Conservation (phyloP, 2,888 invertebrate species). For the Drosophila ustulata region DNA sequence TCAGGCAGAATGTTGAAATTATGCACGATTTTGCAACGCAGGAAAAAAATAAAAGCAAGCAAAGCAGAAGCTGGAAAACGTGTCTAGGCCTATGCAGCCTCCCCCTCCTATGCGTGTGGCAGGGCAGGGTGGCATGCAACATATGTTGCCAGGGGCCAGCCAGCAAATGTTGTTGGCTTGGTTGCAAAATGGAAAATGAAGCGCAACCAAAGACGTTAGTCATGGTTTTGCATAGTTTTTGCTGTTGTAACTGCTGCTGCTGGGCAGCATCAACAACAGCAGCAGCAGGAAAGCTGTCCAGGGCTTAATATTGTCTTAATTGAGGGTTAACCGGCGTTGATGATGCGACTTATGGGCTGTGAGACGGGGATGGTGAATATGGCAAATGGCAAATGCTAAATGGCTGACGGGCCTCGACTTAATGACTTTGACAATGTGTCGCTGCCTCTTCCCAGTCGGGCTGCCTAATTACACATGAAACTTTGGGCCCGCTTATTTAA, state of each 20-base stretch:
- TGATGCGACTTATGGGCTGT: conserved; percentile 83
- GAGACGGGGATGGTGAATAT: conserved; percentile 41
- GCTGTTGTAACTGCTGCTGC: conserved; percentile 45
- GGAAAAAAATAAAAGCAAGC: not conserved
- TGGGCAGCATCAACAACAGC: conserved; percentile 25
- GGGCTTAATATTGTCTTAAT: conserved; percentile 83
- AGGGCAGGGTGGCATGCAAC: conserved; percentile 60
- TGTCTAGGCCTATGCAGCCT: conserved; percentile 53
- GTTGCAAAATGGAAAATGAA: conserved; percentile 69
- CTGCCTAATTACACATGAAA: conserved; percentile 73
- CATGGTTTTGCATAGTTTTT: conserved; percentile 82
- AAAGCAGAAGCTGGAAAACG: conserved; percentile 47
- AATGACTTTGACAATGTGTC: conserved; percentile 81
- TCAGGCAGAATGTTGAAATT: conserved; percentile 72
- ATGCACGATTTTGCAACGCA: conserved; percentile 60
- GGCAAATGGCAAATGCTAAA: conserved; percentile 12
- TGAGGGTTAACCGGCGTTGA: conserved; percentile 84
- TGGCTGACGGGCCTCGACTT: conserved; percentile 54
- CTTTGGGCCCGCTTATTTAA: conserved; percentile 58
- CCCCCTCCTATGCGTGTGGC: conserved; percentile 11
- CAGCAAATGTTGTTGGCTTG: conserved; percentile 6
- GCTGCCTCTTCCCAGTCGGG: conserved; percentile 7
- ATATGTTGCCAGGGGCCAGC: conserved; percentile 70
- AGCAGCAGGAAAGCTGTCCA: conserved; percentile 53
- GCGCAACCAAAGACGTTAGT: conserved; percentile 82